phyloP scores from a whole-genome alignment of 1,140 invertebrate species.

The Drosophila navojoa region DNA sequence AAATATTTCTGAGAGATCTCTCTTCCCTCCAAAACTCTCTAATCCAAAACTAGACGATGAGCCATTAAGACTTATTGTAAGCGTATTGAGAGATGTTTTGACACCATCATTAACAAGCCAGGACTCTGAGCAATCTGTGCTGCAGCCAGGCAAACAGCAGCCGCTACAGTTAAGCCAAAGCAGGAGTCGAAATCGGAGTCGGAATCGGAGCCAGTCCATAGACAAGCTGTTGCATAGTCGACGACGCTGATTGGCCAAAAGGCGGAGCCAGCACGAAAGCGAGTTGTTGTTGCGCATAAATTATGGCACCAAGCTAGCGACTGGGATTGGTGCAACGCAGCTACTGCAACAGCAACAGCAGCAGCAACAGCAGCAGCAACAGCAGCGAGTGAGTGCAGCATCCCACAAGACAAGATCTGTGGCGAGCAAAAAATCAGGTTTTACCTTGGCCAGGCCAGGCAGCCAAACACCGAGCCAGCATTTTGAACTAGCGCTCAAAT shows the following conservation, averaged over 20 bases:
- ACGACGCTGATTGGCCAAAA: conserved; percentile 70
- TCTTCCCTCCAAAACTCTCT: no score
- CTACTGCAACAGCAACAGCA: conserved; percentile 34
- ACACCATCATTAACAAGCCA: conserved; percentile 27
- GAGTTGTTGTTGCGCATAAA: conserved; percentile 80
- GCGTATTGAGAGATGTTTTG: conserved; percentile 12
- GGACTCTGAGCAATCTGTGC: not conserved
- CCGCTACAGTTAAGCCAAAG: conserved; percentile 10
- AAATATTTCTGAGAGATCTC: no score
- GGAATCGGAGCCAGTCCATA: conserved; percentile 17
- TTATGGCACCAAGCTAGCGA: conserved; percentile 78
- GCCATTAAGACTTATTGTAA: not conserved
- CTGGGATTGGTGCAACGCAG: conserved; percentile 71
- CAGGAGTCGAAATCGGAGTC: no score
- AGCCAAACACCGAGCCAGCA: conserved; percentile 1
- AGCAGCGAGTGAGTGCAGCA: conserved; percentile 26
- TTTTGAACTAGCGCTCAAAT: conserved; percentile 58
- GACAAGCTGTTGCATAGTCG: conserved; percentile 27
- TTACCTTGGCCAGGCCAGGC: conserved; percentile 9
- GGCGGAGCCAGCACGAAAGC: conserved; percentile 69
- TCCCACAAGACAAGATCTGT: conserved; percentile 43
- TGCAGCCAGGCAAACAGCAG: not conserved
- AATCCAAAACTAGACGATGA: no score
- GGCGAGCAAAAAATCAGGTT: conserved; percentile 38
- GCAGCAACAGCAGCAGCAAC: conserved; percentile 27